A percentile compares a stretch with the other conserved stretches of the same genome.
Conservation (phyloP, 2,113 vertebrate species). For the Urocolius indicus region DNA sequence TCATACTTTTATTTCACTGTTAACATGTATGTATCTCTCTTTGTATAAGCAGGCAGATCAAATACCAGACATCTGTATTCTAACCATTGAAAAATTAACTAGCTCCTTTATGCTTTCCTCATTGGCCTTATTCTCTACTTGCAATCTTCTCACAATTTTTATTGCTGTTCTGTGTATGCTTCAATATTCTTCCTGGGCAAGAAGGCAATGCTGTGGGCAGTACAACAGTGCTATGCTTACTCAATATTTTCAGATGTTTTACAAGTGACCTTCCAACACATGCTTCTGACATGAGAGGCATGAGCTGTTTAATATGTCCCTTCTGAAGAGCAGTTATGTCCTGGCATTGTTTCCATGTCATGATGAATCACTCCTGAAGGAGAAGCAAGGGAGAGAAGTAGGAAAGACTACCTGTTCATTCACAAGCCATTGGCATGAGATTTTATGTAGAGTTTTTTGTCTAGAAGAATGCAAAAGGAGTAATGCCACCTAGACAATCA, state of each 20-base stretch:
- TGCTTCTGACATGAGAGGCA: neutral
- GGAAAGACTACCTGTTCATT: neutral
- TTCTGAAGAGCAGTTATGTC: neutral
- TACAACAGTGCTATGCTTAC: accelerated
- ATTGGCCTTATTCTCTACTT: neutral
- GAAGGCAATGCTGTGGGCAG: neutral
- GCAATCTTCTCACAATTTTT: neutral
- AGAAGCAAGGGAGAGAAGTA: accelerated
- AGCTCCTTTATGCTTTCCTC: neutral
- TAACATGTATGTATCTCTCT: neutral
- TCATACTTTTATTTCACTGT: neutral
- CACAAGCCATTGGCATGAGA: neutral
- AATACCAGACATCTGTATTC: neutral
- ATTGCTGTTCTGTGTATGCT: neutral
- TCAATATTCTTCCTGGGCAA: neutral
- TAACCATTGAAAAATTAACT: neutral
- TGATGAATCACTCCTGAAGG: neutral
- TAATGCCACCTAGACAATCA: neutral
- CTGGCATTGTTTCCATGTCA: neutral
- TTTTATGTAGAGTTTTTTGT: neutral
- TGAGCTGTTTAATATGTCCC: neutral
- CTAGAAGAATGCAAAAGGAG: neutral
- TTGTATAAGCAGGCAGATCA: neutral
- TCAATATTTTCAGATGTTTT: neutral
- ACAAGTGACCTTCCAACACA: neutral